phyloP scores from a whole-genome alignment of 1,140 invertebrate species.

The Drosophila nebulosa region DNA sequence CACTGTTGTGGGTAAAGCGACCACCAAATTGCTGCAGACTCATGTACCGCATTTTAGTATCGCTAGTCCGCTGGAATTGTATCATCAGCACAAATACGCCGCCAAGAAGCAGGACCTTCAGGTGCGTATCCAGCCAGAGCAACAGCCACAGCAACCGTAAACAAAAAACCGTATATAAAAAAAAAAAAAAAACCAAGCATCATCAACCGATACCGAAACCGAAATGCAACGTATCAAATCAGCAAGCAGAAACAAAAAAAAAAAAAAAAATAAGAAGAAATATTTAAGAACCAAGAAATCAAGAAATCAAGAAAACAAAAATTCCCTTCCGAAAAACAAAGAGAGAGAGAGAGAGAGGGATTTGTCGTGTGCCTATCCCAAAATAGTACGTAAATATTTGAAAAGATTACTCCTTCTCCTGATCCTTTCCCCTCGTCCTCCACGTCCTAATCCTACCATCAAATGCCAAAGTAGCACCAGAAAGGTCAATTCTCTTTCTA shows the following conservation, averaged over 20 bases:
- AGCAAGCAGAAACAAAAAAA: neutral
- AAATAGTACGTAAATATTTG: too few relatives aligned
- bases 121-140: slow-evolving; percentile 66
- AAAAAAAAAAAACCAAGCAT: too few relatives aligned
- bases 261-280: neutral
- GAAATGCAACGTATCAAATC: slow-evolving; percentile 7
- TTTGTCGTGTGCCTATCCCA: too few relatives aligned
- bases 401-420: too few relatives aligned
- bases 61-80: slow-evolving; percentile 69
- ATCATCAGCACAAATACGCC: slow-evolving; percentile 76
- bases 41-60: slow-evolving; percentile 77
- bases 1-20: slow-evolving; percentile 35
- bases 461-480: too few relatives aligned
- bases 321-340: neutral
- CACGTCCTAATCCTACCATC: neutral
- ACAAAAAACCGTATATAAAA: too few relatives aligned
- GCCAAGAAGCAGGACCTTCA: slow-evolving; percentile 80
- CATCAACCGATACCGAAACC: neutral
- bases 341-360: too few relatives aligned
- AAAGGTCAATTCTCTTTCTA: neutral
- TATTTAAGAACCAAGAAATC: neutral
- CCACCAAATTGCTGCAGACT: slow-evolving; percentile 67
- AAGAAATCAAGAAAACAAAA: neutral
- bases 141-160: slow-evolving; percentile 7
- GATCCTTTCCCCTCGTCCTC: too few relatives aligned